A percentile compares a stretch with the other conserved stretches of the same genome.
Evolutionary conservation across 2,888 invertebrate genomes (phyloP).

Genomic region (Oscheius onirici): DNA sequence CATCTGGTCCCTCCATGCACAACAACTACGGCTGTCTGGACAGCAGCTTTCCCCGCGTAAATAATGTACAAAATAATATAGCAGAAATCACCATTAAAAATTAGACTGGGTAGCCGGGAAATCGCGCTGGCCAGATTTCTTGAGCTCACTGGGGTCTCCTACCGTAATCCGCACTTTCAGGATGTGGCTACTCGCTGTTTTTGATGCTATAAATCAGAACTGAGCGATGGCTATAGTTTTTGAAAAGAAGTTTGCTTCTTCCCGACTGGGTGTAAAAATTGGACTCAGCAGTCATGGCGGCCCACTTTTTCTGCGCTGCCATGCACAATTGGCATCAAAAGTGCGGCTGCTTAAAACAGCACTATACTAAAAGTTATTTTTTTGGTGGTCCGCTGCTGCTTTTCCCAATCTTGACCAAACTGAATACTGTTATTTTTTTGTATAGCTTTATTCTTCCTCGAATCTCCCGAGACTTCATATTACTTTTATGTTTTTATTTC

Average conservation of each 20-base stretch:
- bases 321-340: slow-evolving; percentile 33
- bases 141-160: no score
- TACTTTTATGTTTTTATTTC: neutral
- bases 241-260: slow-evolving; percentile 5
- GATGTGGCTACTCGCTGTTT: neutral
- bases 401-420: neutral
- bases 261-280: slow-evolving; percentile 33
- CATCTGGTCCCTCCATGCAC: slow-evolving; percentile 20
- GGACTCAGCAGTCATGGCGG: slow-evolving; percentile 30
- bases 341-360: slow-evolving; percentile 29
- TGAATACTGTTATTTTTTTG: neutral
- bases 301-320: slow-evolving; percentile 27
- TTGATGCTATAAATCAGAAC: neutral
- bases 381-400: neutral
- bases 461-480: neutral
- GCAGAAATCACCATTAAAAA: neutral
- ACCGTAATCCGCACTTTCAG: no score
- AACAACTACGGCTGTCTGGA: slow-evolving; percentile 23
- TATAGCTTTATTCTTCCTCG: neutral
- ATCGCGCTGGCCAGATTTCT: neutral
- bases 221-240: slow-evolving; percentile 26
- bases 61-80: neutral
- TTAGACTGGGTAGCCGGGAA: neutral
- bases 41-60: slow-evolving; percentile 16
- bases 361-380: slow-evolving; percentile 31